A percentile compares a stretch with the other conserved stretches of the same genome.
These are phyloP conservation scores for Salminus brasiliensis DNA, from an alignment of 2,113 vertebrate species.

Conservation along the genomic window DNA sequence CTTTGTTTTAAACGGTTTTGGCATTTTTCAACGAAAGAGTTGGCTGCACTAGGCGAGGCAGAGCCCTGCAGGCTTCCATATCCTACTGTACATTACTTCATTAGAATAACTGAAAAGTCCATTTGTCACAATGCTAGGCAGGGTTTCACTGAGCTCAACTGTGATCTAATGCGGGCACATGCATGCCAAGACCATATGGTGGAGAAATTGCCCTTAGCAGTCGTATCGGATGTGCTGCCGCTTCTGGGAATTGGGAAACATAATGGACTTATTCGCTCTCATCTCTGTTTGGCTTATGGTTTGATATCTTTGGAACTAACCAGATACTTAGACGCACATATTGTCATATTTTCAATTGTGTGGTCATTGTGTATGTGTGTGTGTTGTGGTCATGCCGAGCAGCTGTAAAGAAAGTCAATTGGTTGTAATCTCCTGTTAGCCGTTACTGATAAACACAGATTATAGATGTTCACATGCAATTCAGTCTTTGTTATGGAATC, in stretches of 20 bases:
- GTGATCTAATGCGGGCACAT: not conserved
- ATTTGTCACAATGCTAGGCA: not conserved
- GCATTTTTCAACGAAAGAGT: not conserved
- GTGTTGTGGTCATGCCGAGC: not conserved
- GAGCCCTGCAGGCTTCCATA: not conserved
- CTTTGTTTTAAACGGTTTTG: not conserved
- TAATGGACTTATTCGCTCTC: not conserved
- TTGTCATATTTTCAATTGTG: not conserved
- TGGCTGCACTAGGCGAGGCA: not conserved
- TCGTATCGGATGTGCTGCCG: not conserved
- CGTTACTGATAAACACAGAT: not conserved
- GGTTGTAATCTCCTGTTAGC: not conserved
- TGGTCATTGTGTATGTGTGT: too few relatives aligned
- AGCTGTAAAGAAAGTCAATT: not conserved
- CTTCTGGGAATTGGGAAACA: not conserved
- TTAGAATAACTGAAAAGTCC: not conserved
- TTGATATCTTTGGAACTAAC: not conserved
- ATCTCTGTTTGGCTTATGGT: not conserved
- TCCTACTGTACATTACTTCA: conserved; percentile 14
- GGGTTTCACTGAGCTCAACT: not conserved
- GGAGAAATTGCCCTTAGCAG: not conserved
- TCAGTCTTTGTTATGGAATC: not conserved
- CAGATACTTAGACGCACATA: not conserved
- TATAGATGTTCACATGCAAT: not conserved
- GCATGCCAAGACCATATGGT: not conserved